Conservation (phyloP, 2,797 vertebrate genomes). For the Malurus leucopterus region DNA sequence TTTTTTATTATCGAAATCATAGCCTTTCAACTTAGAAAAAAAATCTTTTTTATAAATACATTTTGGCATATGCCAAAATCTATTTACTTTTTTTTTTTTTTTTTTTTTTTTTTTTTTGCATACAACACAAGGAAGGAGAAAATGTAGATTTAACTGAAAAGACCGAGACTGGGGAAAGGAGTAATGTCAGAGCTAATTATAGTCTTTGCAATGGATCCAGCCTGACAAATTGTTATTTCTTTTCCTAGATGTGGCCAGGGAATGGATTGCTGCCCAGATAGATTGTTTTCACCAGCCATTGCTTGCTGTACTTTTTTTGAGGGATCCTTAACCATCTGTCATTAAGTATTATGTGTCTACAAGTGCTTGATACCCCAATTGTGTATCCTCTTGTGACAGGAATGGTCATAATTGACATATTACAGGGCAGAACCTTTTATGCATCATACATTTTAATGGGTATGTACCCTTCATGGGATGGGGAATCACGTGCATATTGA, state of each 20-base stretch:
- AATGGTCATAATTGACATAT: not conserved
- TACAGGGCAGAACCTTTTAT: not conserved
- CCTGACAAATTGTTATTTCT: not conserved
- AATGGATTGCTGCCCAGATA: not conserved
- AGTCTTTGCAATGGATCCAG: not conserved
- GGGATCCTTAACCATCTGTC: not conserved
- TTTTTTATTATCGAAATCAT: not conserved
- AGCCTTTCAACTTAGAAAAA: not conserved
- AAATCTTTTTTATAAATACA: not conserved
- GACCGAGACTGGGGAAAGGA: fast-evolving
- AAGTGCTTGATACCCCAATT: not conserved
- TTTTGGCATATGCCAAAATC: not conserved
- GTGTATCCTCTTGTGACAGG: not conserved
- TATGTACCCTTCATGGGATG: not conserved
- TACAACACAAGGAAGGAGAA: not conserved
- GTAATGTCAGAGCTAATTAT: not conserved
- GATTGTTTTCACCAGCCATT: not conserved
- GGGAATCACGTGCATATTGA: not conserved
- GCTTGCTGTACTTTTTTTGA: not conserved
- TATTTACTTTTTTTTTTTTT: not conserved
- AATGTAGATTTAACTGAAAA: not conserved
- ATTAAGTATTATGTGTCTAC: fast-evolving
- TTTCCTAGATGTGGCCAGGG: not conserved
- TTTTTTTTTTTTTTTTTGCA: not conserved
- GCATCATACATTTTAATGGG: not conserved